Evolutionary conservation across 2,797 vertebrate genomes (phyloP).

Genomic region (Cuniculus paca): DNA sequence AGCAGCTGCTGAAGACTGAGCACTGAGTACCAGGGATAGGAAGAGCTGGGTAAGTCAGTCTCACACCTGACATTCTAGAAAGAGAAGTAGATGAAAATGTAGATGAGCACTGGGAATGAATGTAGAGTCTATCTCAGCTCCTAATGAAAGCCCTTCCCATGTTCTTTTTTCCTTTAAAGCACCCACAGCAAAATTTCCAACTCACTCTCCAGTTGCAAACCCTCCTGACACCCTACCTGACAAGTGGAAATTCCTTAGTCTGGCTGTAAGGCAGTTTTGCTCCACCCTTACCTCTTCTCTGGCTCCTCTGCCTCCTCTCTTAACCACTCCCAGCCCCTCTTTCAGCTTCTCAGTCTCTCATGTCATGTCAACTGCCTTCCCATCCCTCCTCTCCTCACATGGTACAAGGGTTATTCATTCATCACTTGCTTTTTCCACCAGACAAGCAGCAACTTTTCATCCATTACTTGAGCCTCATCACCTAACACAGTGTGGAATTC

Average conservation of each 20-base stretch:
- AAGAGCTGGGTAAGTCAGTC: neutral
- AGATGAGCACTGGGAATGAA: neutral
- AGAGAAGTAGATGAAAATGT: neutral
- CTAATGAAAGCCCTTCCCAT: neutral
- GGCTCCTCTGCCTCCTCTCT: neutral
- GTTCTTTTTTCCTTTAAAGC: neutral
- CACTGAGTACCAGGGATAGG: accelerated
- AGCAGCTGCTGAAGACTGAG: neutral
- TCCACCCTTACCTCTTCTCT: accelerated
- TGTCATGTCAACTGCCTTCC: neutral
- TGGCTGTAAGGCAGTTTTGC: neutral
- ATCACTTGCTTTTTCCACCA: neutral
- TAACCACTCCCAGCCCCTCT: neutral
- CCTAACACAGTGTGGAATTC: neutral
- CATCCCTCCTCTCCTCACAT: neutral
- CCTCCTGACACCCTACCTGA: neutral
- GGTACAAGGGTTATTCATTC: neutral
- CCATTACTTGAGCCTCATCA: neutral
- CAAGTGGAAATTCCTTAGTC: neutral
- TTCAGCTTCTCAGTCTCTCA: neutral
- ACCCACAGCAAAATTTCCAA: neutral
- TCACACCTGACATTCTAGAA: neutral
- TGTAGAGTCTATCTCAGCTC: too few relatives aligned
- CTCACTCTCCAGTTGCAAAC: neutral
- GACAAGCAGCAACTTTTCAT: neutral